phyloP scores from a whole-genome alignment of 1,140 invertebrate species.

The Zaprionus gabonicus region DNA sequence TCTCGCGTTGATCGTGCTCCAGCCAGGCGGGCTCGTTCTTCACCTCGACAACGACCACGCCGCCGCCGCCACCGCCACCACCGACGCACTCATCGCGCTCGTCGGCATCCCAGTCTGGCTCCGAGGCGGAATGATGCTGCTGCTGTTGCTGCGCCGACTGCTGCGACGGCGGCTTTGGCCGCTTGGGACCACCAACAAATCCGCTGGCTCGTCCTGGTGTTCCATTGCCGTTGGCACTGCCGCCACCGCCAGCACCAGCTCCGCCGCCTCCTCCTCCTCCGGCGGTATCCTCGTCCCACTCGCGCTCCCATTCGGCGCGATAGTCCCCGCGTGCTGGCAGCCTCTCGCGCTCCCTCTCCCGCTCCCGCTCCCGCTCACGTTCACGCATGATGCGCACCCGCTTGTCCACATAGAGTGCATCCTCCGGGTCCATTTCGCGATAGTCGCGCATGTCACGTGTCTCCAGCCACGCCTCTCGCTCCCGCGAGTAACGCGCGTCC shows the following conservation, averaged over 20 bases:
- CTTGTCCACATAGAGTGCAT: constrained; percentile 72
- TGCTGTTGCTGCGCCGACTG: constrained; percentile 39
- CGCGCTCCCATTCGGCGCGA: constrained; percentile 74
- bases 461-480: constrained; percentile 74
- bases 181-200: constrained; percentile 75
- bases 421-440: constrained; percentile 69
- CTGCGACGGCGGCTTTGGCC: constrained; percentile 45
- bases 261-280: constrained; percentile 35
- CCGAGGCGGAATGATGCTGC: constrained; percentile 73
- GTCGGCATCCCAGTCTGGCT: constrained; percentile 80
- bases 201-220: constrained; percentile 58
- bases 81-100: constrained; percentile 60
- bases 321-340: constrained; percentile 61
- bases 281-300: constrained; percentile 68
- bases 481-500: constrained; percentile 67
- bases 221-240: constrained; percentile 24
- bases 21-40: constrained; percentile 71
- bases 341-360: constrained; percentile 63
- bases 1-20: constrained; percentile 77
- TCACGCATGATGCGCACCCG: constrained; percentile 54
- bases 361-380: constrained; percentile 68
- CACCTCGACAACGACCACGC: constrained; percentile 19
- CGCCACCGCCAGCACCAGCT: constrained; percentile 43
- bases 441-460: constrained; percentile 71
- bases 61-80: constrained; percentile 12